Percentiles rank a stretch among this genome's conserved stretches.
Evolutionary conservation across 2,797 vertebrate species (phyloP).

Genomic region (Schizopygopsis pylzovi): DNA sequence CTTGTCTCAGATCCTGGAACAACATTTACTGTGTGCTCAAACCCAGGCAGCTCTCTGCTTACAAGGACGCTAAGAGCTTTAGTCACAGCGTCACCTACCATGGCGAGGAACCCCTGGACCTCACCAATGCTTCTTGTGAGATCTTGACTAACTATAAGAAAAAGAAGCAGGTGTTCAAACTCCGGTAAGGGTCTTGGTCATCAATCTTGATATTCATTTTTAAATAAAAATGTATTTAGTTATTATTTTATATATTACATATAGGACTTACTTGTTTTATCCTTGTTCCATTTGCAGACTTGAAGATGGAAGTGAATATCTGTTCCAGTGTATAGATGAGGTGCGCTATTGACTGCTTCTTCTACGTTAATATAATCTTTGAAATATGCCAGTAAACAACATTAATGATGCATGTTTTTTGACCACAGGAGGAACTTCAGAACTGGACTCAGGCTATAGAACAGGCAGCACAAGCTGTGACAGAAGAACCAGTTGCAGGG

Average conservation of each 20-base stretch:
- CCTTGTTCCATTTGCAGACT: conserved; percentile 75
- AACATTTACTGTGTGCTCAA: conserved; percentile 92
- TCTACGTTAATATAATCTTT: neutral
- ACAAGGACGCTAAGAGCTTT: conserved; percentile 91
- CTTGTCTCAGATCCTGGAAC: conserved; percentile 89
- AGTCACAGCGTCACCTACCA: conserved; percentile 86
- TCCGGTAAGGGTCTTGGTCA: conserved; percentile 79
- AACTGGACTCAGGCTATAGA: conserved; percentile 88
- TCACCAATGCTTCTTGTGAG: conserved; percentile 86
- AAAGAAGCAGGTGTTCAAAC: conserved; percentile 92
- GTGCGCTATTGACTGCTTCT: conserved; percentile 72
- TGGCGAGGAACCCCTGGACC: conserved; percentile 86
- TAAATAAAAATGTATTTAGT: neutral
- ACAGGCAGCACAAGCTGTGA: conserved; percentile 75
- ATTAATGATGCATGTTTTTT: conserved; percentile 14
- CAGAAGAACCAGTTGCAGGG: conserved; percentile 75
- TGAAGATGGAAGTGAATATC: conserved; percentile 90
- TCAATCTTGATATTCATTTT: neutral
- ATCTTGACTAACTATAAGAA: conserved; percentile 92
- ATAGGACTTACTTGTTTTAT: conserved; percentile 6
- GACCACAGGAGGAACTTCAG: conserved; percentile 89
- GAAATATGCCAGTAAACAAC: neutral
- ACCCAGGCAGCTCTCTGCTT: conserved; percentile 85
- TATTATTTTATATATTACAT: neutral
- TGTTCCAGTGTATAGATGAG: conserved; percentile 98